A percentile compares a stretch with the other conserved stretches of the same genome.
These are phyloP conservation scores for Pachyseris speciosa DNA, from an alignment of 64 coral and sea anemone genomes.

Conservation along the genomic window DNA sequence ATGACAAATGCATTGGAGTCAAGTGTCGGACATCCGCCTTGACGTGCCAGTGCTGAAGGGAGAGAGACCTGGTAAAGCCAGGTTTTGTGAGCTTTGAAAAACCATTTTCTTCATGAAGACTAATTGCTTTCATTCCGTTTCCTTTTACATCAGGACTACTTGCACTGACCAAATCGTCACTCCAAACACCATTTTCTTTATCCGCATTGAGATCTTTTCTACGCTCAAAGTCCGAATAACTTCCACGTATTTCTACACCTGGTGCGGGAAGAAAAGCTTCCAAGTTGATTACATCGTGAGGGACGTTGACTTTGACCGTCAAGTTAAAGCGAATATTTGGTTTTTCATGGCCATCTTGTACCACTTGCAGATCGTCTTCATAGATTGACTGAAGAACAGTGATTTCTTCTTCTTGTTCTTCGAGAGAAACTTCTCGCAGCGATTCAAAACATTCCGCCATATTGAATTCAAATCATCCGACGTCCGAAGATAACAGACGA, in stretches of 20 bases:
- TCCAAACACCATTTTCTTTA: not conserved
- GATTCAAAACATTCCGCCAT: conserved; percentile 70
- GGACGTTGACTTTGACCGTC: conserved; percentile 55
- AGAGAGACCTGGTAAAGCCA: conserved; percentile 30
- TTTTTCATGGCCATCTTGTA: not conserved
- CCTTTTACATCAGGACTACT: not conserved
- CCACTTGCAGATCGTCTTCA: conserved; percentile 51
- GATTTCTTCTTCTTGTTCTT: conserved; percentile 85
- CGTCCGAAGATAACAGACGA: not conserved
- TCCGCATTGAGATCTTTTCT: not conserved
- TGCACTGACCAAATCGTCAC: no score
- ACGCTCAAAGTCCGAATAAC: not conserved
- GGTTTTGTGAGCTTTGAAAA: conserved; percentile 28
- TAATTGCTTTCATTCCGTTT: not conserved
- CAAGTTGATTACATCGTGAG: conserved; percentile 57
- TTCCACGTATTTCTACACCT: not conserved
- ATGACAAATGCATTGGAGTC: conserved; percentile 66
- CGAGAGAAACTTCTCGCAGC: conserved; percentile 1
- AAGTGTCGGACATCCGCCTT: conserved; percentile 37
- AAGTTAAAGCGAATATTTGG: conserved; percentile 70
- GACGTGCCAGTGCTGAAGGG: conserved; percentile 63
- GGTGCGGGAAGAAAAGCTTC: conserved; percentile 71
- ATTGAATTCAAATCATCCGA: no score
- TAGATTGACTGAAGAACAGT: conserved; percentile 83
- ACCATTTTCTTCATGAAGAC: not conserved